These are phyloP conservation scores for Cynoglossus semilaevis DNA, from an alignment of 2,113 vertebrate species.

Conservation along the genomic window DNA sequence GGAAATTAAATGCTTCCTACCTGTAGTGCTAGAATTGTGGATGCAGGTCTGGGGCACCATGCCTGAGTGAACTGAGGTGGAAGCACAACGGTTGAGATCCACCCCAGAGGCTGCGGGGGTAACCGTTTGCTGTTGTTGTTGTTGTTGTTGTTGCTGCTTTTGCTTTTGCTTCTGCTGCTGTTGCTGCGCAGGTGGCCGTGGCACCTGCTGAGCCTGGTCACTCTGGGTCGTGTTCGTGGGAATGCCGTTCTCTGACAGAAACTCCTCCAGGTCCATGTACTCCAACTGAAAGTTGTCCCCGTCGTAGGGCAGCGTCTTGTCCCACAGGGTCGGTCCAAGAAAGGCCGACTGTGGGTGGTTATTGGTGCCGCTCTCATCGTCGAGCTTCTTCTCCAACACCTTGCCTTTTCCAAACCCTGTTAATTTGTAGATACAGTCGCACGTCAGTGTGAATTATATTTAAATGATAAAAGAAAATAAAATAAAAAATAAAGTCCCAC, in stretches of 20 bases:
- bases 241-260: conserved; percentile 96
- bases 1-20: conserved; percentile 66
- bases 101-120: conserved; percentile 82
- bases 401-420: conserved; percentile 91
- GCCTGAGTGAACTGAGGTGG: conserved; percentile 82
- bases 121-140: conserved; percentile 70
- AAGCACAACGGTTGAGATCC: conserved; percentile 89
- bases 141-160: conserved; percentile 57
- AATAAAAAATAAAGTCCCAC: conserved; percentile 19
- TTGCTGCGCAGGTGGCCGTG: conserved; percentile 23
- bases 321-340: conserved; percentile 96
- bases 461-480: too few species aligned
- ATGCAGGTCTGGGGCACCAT: conserved; percentile 86
- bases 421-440: conserved; percentile 32
- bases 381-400: conserved; percentile 92
- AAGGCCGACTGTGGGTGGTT: conserved; percentile 93
- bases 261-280: conserved; percentile 99
- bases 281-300: conserved; percentile 97
- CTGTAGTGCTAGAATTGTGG: conserved; percentile 86
- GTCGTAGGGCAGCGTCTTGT: conserved; percentile 97
- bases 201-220: conserved; percentile 71
- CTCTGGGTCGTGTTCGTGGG: conserved; percentile 87
- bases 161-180: conserved; percentile 60
- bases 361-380: conserved; percentile 81
- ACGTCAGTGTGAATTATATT: conserved; percentile 1